phyloP scores from a whole-genome alignment of 2,113 vertebrate genomes.

The Tursiops truncatus region DNA sequence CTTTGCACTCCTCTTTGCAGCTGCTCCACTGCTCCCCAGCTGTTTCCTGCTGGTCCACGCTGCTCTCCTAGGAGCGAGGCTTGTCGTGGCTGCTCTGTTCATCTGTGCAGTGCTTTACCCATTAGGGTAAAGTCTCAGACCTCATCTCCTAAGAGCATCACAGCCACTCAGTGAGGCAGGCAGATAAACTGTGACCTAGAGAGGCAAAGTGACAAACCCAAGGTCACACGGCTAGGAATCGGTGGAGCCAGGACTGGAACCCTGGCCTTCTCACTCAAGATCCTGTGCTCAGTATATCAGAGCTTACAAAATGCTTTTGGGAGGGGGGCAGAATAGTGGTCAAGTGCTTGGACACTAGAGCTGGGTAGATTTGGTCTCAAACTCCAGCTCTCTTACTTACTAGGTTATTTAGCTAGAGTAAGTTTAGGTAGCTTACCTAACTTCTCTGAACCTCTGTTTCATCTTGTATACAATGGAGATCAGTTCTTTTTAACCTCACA shows the following conservation, averaged over 20 bases:
- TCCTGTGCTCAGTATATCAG: not conserved
- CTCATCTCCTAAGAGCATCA: not conserved
- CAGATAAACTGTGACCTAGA: not conserved
- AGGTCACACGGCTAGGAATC: not conserved
- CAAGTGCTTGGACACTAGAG: not conserved
- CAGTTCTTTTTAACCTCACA: not conserved
- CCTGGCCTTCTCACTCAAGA: not conserved
- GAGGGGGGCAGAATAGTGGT: not conserved
- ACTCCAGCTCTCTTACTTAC: not conserved
- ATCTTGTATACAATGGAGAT: not conserved
- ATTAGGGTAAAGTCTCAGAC: not conserved
- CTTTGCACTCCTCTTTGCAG: not conserved
- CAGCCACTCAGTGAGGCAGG: not conserved
- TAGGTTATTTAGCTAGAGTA: not conserved
- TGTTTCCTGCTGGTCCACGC: not conserved
- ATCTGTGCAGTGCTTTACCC: not conserved
- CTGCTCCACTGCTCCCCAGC: not conserved
- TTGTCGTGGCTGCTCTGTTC: not conserved
- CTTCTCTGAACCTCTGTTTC: constrained; percentile 30
- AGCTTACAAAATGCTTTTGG: not conserved
- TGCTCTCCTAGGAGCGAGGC: not conserved
- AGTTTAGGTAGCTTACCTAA: not conserved
- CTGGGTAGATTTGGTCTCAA: not conserved
- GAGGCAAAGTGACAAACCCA: not conserved
- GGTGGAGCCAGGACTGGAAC: not conserved